A percentile compares a stretch with the other conserved stretches of the same genome.
These are phyloP conservation scores for Clangula hyemalis DNA, from an alignment of 2,797 vertebrate species.

Conservation along the genomic window DNA sequence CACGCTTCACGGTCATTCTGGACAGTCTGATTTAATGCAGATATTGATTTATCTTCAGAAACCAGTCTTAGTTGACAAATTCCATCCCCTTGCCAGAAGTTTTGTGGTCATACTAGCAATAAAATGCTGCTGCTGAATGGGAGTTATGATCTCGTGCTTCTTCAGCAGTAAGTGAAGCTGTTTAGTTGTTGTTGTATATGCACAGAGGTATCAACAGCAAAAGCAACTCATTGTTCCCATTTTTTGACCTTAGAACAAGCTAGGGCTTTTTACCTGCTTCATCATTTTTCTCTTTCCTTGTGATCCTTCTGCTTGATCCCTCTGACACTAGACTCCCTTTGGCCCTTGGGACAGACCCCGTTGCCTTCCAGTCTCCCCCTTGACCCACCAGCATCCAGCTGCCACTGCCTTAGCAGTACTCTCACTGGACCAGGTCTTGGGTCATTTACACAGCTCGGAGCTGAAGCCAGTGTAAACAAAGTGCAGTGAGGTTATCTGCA, in stretches of 20 bases:
- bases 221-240: neutral
- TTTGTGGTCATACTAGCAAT: neutral
- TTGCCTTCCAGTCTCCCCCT: neutral
- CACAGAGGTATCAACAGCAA: neutral
- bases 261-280: neutral
- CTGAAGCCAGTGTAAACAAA: neutral
- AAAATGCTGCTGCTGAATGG: slow-evolving; percentile 1
- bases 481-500: neutral
- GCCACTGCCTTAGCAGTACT: neutral
- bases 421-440: neutral
- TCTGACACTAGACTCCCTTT: neutral
- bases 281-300: neutral
- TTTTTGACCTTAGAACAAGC: neutral
- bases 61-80: neutral
- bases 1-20: neutral
- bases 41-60: neutral
- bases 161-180: neutral
- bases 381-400: neutral
- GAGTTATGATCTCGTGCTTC: neutral
- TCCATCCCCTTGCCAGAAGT: neutral
- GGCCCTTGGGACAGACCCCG: neutral
- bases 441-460: neutral
- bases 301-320: neutral
- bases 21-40: neutral
- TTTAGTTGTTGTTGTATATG: neutral